Evolutionary conservation across 2,888 invertebrate species (phyloP), one percentile per base, ranked within the genome.

Genomic region (Ennomos erosarius): DNA sequence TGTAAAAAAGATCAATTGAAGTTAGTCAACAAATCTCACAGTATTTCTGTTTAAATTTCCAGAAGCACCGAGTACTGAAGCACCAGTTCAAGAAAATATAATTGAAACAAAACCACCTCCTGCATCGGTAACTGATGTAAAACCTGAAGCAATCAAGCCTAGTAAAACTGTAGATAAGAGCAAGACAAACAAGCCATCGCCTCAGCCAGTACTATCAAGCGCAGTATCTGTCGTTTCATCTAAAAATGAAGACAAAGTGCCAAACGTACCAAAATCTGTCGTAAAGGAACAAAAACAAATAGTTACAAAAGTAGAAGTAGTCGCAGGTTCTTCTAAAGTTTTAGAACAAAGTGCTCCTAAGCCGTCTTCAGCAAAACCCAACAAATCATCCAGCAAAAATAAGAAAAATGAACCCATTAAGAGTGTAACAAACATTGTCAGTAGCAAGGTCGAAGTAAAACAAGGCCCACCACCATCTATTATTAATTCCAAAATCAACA

Each of bases 241-340:
- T 43, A 93, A 93, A 79, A 93, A 91, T 67, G 90, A 92, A 54
- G 87, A 90, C 8, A 92, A 90, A 76, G 67, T 81, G 11, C 63
- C 76, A 0, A 87, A 85, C 57, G 68, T 68, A 49, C 90, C 93
- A 46, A 94, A 93, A 78, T 93, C 93, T 67, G 79, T 87, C 9
- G 74, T 74, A 1, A 87, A 87, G 70, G 91, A 91, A 75, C 85
- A 87, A 69, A 92, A 91, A 79, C 88, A 82, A 81, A 84, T 93
- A 4, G 84, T 92, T 36, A 87, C 90, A 13, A 93, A 93, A 80
- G 92, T 94, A 9, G 94, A 94, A 86, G 91, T 94, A 44, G 93
- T 94, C 16, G 79, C 93, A 33, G 88, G 93, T 10, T 86, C 93
- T 9, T 92, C 93, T 0, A 90, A 92, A 81, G 87, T 88, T 50